Base-by-base conservation (phyloP, 2,113 vertebrate genomes). In the Heterocephalus glaber region DNA sequence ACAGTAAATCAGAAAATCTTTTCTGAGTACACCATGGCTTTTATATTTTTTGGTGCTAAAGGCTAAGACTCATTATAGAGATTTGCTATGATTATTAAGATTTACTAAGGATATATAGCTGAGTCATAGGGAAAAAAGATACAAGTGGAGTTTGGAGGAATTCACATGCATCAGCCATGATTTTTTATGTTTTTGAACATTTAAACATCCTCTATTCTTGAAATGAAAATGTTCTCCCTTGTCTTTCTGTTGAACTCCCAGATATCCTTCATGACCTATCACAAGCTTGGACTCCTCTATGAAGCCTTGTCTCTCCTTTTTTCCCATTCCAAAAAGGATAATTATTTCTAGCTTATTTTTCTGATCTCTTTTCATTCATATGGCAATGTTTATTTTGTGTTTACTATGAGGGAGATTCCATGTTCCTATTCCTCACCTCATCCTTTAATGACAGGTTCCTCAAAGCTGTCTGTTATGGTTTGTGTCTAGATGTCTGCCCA, bases 61-160 rank as follows among this genome's bases (percentile, higher is more conserved):
- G 49, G 49, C 52, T 93, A 92, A 90, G 38, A 83, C 66, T 88
- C 92, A 88, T 81, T 91, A 49, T 35, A 90, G 4, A 52, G 7
- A 52, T 89, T 86, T 97, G 30, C 88, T 86, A 90, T 82, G n/a
- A 44, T 89, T 86, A 81, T 76, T 92, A 92, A 76, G n/a, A 68
- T 83, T 92, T 93, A 89, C 89, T 96, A 95, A 92, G 54, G 54
- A 86, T 81, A 65, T 3, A 94, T 30, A 86, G 7, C 20, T 35
- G 41, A 44, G 52, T 49, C 74, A 93, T 35, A 86, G 86, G 16
- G 52, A 35, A 8, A 65, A 95, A 96, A 79, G 28, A 93, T 33
- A 93, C 30, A 72, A 44, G 22, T 66, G 41, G 38, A 83, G 56
- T 72, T 9, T 54, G 30, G 33, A 92, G 41, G 58, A 95, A 95